Evolutionary conservation across 2,888 invertebrate genomes (phyloP).

Genomic region (Himalopsyche kuldschensis): DNA sequence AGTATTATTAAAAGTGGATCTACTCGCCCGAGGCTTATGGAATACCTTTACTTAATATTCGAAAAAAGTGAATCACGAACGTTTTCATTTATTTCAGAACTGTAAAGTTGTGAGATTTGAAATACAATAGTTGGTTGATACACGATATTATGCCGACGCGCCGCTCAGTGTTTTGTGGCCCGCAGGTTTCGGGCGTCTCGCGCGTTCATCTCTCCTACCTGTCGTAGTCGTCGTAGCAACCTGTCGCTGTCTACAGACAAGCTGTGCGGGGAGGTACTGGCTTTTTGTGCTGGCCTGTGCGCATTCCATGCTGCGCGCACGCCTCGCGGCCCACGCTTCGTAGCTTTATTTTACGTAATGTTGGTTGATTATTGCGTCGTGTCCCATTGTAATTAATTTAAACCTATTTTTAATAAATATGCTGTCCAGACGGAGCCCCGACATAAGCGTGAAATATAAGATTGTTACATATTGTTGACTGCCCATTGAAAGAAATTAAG

Average conservation of each 20-base stretch:
- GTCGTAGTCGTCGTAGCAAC: neutral
- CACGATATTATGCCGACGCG: conserved; percentile 8
- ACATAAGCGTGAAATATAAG: too few species aligned
- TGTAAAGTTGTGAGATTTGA: conserved; percentile 17
- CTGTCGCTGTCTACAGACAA: neutral
- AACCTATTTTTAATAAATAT: neutral
- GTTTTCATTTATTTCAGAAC: conserved; percentile 14
- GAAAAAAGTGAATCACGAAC: neutral
- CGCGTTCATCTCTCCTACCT: conserved; percentile 3
- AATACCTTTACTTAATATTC: neutral
- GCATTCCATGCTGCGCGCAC: neutral
- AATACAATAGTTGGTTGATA: conserved; percentile 21
- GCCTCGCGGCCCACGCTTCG: neutral
- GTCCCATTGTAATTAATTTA: neutral
- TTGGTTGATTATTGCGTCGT: neutral
- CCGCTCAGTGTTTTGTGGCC: conserved; percentile 9
- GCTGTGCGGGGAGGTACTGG: neutral
- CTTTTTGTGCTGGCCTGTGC: neutral
- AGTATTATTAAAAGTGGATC: neutral
- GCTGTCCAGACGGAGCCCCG: too few species aligned
- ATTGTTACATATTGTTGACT: too few species aligned
- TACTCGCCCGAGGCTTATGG: neutral
- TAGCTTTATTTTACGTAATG: neutral
- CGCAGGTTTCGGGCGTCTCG: neutral
- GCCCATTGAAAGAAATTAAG: too few species aligned